phyloP scores from a whole-genome alignment of 1,140 invertebrate species.

The Ericerus pela region DNA sequence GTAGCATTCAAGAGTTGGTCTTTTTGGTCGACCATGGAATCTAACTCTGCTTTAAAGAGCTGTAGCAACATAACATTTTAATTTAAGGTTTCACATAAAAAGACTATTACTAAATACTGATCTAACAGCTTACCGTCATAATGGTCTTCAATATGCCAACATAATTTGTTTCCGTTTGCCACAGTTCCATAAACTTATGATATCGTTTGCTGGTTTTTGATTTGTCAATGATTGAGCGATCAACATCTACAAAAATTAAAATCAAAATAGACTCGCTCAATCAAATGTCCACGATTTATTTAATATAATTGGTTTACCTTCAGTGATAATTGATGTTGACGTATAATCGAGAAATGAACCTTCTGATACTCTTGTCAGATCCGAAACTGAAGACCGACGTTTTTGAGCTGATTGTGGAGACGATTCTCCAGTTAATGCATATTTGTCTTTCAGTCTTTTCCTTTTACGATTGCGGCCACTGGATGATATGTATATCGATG shows the following conservation, averaged over 20 bases:
- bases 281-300: too few relatives aligned
- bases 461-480: too few relatives aligned
- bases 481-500: too few relatives aligned
- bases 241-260: not conserved
- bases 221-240: not conserved
- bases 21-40: constrained; percentile 60
- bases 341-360: not conserved
- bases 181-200: constrained; percentile 81
- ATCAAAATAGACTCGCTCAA: too few relatives aligned
- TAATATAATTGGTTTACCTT: too few relatives aligned
- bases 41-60: constrained; percentile 86
- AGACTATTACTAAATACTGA: not conserved
- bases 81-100: too few relatives aligned
- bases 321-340: too few relatives aligned
- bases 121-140: constrained; percentile 52
- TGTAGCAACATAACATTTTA: constrained; percentile 37
- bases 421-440: too few relatives aligned
- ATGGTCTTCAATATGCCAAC: constrained; percentile 87
- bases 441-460: too few relatives aligned
- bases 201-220: constrained; percentile 49
- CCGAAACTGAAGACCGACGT: too few relatives aligned
- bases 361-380: not conserved
- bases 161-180: constrained; percentile 94
- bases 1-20: constrained; percentile 71
- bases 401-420: not conserved